phyloP scores from a whole-genome alignment of 2,113 vertebrate species.

The Cricetomys ansorgei region DNA sequence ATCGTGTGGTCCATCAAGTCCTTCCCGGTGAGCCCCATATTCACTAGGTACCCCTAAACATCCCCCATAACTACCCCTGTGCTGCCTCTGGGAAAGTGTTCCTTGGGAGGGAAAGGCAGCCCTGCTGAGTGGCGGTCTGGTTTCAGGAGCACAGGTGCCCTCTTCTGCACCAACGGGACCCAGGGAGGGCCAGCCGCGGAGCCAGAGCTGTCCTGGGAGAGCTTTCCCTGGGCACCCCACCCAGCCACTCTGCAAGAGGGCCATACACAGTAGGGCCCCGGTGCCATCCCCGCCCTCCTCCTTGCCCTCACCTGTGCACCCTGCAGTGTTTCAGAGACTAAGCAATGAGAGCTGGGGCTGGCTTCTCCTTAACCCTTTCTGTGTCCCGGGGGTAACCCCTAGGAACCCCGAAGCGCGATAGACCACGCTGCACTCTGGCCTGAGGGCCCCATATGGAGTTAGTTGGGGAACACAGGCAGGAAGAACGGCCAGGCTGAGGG shows the following conservation, averaged over 20 bases:
- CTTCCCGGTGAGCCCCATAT: constrained; percentile 91
- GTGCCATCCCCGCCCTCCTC: not conserved
- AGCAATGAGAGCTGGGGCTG: not conserved
- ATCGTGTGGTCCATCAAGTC: constrained; percentile 99
- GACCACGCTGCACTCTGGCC: not conserved
- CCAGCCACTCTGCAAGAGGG: not conserved
- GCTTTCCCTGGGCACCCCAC: not conserved
- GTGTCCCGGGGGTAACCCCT: not conserved
- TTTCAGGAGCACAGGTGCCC: not conserved
- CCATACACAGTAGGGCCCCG: not conserved
- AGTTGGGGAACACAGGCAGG: not conserved
- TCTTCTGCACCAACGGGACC: too few species aligned
- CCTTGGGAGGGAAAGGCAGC: not conserved
- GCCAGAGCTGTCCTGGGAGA: not conserved
- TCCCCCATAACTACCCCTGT: not conserved
- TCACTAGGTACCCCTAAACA: too few species aligned
- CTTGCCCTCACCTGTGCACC: not conserved
- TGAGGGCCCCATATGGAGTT: not conserved
- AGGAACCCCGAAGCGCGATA: not conserved
- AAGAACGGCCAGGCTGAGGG: not conserved
- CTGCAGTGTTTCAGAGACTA: not conserved
- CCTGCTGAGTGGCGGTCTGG: not conserved
- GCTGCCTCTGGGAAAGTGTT: not conserved
- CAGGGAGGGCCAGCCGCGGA: not conserved
- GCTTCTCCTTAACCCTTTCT: not conserved